Evolutionary conservation across 1,140 invertebrate species (phyloP), one percentile per base, ranked within the genome.

Genomic region (Xylocopa sonorina): DNA sequence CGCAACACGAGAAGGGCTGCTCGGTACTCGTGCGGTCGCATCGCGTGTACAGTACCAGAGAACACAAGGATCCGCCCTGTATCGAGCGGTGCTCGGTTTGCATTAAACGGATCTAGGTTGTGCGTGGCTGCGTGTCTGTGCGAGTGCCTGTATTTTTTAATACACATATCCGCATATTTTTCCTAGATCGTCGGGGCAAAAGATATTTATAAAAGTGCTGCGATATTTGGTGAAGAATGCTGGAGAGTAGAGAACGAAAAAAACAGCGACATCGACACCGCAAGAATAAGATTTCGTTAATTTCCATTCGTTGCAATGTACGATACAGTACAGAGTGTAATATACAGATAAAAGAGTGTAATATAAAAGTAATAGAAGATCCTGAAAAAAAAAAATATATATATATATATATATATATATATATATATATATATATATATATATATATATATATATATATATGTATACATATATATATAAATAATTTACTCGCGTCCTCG

Each of bases 401-500:
- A n/a, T n/a, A n/a, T n/a, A n/a, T n/a, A n/a, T n/a, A n/a, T n/a
- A n/a, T n/a, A n/a, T n/a, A n/a, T n/a, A n/a, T n/a, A n/a, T n/a
- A n/a, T n/a, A n/a, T n/a, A n/a, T n/a, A n/a, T n/a, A n/a, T n/a
- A n/a, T n/a, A n/a, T n/a, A n/a, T n/a, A n/a, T n/a, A n/a, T n/a
- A n/a, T n/a, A n/a, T n/a, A n/a, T n/a, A n/a, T n/a, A n/a, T n/a
- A n/a, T n/a, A n/a, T n/a, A n/a, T n/a, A n/a, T n/a, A n/a, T n/a
- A n/a, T n/a, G n/a, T n/a, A n/a, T n/a, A n/a, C n/a, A n/a, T n/a
- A n/a, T n/a, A n/a, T n/a, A n/a, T n/a, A n/a, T n/a, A n/a, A n/a
- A 89, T 89, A 85, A 78, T 89, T 89, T 88, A 88, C 88, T 86
- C 60, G 80, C 67, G 66, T 71, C 75, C 67, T 71, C 55, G 55